Conservation (phyloP, 2,113 vertebrate genomes). For the Parus major region DNA sequence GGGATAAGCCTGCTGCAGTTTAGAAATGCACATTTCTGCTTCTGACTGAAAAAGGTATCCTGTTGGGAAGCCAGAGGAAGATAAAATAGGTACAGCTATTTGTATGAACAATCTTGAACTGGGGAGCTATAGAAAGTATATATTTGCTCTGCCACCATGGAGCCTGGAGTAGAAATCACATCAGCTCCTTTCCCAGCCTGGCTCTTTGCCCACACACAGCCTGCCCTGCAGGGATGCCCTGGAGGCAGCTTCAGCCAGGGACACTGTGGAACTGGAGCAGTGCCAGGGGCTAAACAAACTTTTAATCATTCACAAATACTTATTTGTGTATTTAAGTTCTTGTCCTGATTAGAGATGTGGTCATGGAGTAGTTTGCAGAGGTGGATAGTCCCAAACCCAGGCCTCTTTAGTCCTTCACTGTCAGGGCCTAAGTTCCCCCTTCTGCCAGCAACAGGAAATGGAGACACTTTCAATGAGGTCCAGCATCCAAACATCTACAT, state of each 20-base stretch:
- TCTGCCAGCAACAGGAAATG: fast-evolving
- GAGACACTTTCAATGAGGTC: neutral
- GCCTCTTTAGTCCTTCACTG: neutral
- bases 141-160: neutral
- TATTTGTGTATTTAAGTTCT: neutral
- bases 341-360: neutral
- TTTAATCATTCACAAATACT: neutral
- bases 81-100: neutral
- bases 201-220: too few relatives aligned
- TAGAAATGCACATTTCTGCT: neutral
- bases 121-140: fast-evolving
- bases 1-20: neutral
- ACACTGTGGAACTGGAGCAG: fast-evolving
- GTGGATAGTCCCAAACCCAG: neutral
- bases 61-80: neutral
- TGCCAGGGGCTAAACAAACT: neutral
- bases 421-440: neutral
- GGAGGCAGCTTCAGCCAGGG: neutral
- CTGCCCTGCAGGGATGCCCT: neutral
- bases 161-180: neutral
- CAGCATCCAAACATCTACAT: neutral
- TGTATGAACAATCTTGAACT: neutral
- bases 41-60: neutral
- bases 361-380: neutral
- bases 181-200: neutral